A percentile compares a stretch with the other conserved stretches of the same genome.
Conservation (phyloP, 2,888 invertebrate species). For the Pherbina coryleti region DNA sequence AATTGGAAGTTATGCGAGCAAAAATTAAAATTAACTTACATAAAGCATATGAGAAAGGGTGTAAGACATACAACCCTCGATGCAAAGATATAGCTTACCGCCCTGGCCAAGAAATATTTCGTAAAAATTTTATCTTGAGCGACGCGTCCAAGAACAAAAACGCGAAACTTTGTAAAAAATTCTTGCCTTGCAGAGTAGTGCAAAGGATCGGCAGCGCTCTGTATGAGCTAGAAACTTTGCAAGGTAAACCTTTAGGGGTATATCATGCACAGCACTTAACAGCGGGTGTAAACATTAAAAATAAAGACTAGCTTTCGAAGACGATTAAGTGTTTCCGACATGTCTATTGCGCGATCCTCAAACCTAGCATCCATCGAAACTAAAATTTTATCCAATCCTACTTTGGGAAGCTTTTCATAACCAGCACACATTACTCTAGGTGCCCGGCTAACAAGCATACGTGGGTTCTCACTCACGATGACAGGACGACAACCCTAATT, state of each 20-base stretch:
- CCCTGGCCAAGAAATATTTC: constrained; percentile 11
- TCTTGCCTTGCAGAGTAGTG: neutral
- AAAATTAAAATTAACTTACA: neutral
- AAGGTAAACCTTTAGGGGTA: neutral
- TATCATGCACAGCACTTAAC: neutral
- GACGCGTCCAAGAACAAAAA: constrained; percentile 1
- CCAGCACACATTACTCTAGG: neutral
- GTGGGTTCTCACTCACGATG: neutral
- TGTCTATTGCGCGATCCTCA: too few relatives aligned
- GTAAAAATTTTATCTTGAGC: neutral
- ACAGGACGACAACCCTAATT: neutral
- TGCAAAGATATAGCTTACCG: neutral
- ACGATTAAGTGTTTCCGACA: too few relatives aligned
- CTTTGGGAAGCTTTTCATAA: too few relatives aligned
- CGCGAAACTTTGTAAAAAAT: neutral
- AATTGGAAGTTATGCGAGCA: neutral
- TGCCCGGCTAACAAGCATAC: neutral
- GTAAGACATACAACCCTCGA: neutral
- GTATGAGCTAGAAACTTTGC: neutral
- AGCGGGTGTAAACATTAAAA: neutral
- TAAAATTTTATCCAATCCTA: too few relatives aligned
- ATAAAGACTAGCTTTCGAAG: neutral
- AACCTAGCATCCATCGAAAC: too few relatives aligned
- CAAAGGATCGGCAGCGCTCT: neutral
- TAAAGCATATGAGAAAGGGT: neutral